Conservation (phyloP, 2,888 invertebrate genomes). For the Cephus sareptanus region DNA sequence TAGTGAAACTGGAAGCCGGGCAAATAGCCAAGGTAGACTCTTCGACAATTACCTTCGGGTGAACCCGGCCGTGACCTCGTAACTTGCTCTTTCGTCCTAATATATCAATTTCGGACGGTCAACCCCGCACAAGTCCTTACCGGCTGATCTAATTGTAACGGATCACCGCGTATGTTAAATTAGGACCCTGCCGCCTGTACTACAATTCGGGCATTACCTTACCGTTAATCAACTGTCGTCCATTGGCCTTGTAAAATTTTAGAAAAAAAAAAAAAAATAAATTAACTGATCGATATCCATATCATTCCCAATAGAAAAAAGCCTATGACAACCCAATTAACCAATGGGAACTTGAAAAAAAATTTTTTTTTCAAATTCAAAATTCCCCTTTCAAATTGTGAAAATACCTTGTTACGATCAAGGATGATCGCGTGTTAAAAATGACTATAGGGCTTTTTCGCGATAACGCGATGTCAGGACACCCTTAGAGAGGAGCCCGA, state of each 20-base stretch:
- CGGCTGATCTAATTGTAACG: not conserved
- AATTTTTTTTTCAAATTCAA: not conserved
- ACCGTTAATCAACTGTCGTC: not conserved
- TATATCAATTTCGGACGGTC: not conserved
- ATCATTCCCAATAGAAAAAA: not conserved
- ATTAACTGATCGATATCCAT: not conserved
- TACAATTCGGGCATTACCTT: not conserved
- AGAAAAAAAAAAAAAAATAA: no score
- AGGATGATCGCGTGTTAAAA: no score
- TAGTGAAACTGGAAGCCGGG: not conserved
- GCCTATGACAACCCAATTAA: not conserved
- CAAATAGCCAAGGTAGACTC: not conserved
- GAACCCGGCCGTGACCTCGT: not conserved
- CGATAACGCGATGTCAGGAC: not conserved
- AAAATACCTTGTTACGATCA: not conserved
- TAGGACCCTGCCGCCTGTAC: not conserved
- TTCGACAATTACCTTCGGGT: not conserved
- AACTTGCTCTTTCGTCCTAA: not conserved
- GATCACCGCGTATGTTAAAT: not conserved
- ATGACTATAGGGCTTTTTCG: not conserved
- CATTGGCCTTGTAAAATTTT: no score
- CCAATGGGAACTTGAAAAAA: not conserved
- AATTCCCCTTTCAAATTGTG: fast-evolving
- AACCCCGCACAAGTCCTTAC: not conserved
- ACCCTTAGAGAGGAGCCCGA: not conserved